phyloP scores from a whole-genome alignment of 1,140 invertebrate species.

The Diabrotica undecimpunctata region DNA sequence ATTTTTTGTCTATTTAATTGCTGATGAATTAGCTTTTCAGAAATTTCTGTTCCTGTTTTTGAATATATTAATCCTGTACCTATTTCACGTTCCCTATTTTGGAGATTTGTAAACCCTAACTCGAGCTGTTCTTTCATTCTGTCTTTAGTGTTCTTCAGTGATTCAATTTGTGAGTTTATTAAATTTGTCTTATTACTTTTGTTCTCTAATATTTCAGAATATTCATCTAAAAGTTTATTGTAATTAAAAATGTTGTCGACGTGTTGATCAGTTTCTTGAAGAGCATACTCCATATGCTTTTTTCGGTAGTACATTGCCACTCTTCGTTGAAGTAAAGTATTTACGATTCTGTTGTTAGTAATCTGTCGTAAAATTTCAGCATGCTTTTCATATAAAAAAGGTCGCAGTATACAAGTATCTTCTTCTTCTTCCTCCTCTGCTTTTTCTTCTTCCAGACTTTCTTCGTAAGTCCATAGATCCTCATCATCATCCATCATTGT shows the following conservation, averaged over 20 bases:
- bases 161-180: constrained; percentile 26
- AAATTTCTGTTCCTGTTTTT: constrained; percentile 39
- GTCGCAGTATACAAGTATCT: constrained; percentile 18
- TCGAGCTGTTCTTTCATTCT: constrained; percentile 20
- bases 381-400: constrained; percentile 34
- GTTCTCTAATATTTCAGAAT: constrained; percentile 25
- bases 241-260: constrained; percentile 33
- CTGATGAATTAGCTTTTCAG: constrained; percentile 35
- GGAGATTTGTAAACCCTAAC: constrained; percentile 26
- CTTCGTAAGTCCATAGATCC: not conserved
- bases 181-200: constrained; percentile 21
- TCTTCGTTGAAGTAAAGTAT: constrained; percentile 39
- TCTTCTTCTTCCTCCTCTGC: constrained; percentile 26
- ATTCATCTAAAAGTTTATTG: constrained; percentile 31
- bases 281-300: constrained; percentile 40
- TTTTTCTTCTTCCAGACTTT: constrained; percentile 16
- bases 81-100: constrained; percentile 32
- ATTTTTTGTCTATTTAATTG: constrained; percentile 27
- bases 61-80: constrained; percentile 36
- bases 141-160: constrained; percentile 26
- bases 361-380: constrained; percentile 23
- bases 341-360: constrained; percentile 28
- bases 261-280: constrained; percentile 32
- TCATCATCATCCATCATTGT: no score
- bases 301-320: constrained; percentile 39